Evolutionary conservation across 2,113 vertebrate species (phyloP).

Genomic region (Xerus inauris): DNA sequence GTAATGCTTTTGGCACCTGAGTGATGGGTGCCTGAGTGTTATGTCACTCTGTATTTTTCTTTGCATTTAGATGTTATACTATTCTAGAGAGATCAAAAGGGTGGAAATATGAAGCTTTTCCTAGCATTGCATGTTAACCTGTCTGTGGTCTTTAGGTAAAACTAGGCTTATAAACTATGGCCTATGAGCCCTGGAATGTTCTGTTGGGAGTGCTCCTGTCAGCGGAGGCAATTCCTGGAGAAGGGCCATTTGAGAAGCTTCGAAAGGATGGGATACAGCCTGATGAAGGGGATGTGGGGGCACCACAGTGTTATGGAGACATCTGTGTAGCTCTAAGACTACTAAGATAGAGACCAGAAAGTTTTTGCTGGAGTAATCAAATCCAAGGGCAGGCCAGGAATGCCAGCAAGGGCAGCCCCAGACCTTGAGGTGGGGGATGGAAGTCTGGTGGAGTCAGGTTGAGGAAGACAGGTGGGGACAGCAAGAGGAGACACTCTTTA

Average conservation of each 20-base stretch:
- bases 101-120: background rate
- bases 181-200: too few relatives aligned
- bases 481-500: background rate
- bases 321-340: background rate
- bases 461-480: background rate
- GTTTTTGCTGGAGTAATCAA: too few relatives aligned
- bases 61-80: background rate
- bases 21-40: background rate
- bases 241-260: background rate
- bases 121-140: background rate
- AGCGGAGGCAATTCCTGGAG: background rate
- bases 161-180: background rate
- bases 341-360: too few relatives aligned
- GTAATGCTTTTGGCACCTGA: background rate
- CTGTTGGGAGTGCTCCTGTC: too few relatives aligned
- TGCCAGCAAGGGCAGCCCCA: too few relatives aligned
- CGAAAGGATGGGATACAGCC: fast-evolving
- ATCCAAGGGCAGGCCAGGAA: too few relatives aligned
- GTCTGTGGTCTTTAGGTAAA: background rate
- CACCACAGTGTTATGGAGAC: background rate
- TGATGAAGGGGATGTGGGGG: background rate
- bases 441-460: background rate
- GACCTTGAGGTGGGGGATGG: fast-evolving
- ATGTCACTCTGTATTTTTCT: background rate
- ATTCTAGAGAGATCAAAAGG: background rate